A percentile compares a stretch with the other conserved stretches of the same genome.
Evolutionary conservation across 2,797 vertebrate species (phyloP).

Genomic region (Leptodactylus fallax): DNA sequence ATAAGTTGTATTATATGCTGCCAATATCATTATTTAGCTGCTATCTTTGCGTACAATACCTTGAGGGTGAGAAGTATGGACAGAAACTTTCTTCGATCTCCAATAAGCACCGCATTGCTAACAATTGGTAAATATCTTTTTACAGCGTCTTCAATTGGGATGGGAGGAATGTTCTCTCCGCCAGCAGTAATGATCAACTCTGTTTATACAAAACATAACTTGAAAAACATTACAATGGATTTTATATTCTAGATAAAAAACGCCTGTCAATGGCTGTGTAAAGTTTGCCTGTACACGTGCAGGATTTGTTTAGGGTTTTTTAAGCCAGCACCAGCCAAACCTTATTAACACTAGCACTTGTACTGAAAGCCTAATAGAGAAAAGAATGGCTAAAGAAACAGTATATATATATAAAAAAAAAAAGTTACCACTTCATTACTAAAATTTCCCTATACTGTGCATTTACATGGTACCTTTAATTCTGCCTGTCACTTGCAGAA

Average conservation of each 20-base stretch:
- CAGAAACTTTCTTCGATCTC: conserved; percentile 86
- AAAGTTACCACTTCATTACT: neutral
- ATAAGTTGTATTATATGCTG: neutral
- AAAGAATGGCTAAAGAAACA: too few species aligned
- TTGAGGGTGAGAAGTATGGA: conserved; percentile 87
- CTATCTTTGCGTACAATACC: conserved; percentile 69
- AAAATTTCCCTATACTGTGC: too few species aligned
- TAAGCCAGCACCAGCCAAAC: neutral
- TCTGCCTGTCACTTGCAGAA: conserved; percentile 86
- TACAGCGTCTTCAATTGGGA: conserved; percentile 85
- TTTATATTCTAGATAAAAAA: neutral
- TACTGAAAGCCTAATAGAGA: too few species aligned
- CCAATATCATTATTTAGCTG: neutral
- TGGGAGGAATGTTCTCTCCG: conserved; percentile 84
- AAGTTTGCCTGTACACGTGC: neutral
- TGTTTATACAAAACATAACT: conserved; percentile 67
- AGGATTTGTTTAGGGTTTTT: neutral
- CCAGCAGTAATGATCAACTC: conserved; percentile 88
- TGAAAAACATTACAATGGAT: neutral
- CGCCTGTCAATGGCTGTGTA: neutral
- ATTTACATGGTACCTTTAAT: conserved; percentile 81
- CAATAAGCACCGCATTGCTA: conserved; percentile 85
- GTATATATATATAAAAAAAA: too few species aligned
- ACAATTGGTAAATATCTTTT: conserved; percentile 84
- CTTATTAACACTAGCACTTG: too few species aligned